Evolutionary conservation across 1,140 invertebrate genomes (phyloP), one percentile per base, ranked within the genome.

Genomic region (Drosophila ananassae): DNA sequence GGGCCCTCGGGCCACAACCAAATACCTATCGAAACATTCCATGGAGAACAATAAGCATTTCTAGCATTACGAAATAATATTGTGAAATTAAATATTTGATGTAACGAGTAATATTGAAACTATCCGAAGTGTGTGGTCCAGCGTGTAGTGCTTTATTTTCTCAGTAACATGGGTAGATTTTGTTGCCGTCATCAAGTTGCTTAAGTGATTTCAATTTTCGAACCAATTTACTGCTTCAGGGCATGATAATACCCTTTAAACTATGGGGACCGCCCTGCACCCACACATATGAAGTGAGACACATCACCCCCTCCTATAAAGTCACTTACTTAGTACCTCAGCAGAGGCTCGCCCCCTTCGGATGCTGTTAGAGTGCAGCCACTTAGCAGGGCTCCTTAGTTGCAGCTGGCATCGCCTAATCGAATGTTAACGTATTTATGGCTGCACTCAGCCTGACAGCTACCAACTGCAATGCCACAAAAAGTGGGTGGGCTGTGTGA

Each of bases 401-500:
- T 78, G 83, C 82, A 89, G 83, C 79, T 89, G 83, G 75, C 74
- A 51, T 67, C 47, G 54, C 63, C 68, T 63, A 89, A 81, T 87
- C 79, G 83, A 87, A 89, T 75, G 67, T 62, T 87, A 89, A 83
- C 82, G 79, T 83, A 79, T 87, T 87, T 87, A 89, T 83, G 83
- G 67, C 74, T 83, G 83, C 82, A 85, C 81, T 85, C 80, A 82
- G 83, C 68, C 64, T 75, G 77, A 87, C 81, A 84, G 67, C 73
- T 46, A 32, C 63, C 67, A 74, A 77, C 77, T 83, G 71, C 80
- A 62, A 47, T 51, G 51, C 55, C 39, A 34, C 22, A 52, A 10
- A 7, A 39, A 28, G 48, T 9, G 69, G 50, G 56, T 32, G 34
- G 51, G 7, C 5, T 10, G 17, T 21, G 44, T 47, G 44, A 44